Evolutionary conservation across 1,140 invertebrate genomes (phyloP), one percentile per base, ranked within the genome.

Genomic region (Cryptotermes secundus): DNA sequence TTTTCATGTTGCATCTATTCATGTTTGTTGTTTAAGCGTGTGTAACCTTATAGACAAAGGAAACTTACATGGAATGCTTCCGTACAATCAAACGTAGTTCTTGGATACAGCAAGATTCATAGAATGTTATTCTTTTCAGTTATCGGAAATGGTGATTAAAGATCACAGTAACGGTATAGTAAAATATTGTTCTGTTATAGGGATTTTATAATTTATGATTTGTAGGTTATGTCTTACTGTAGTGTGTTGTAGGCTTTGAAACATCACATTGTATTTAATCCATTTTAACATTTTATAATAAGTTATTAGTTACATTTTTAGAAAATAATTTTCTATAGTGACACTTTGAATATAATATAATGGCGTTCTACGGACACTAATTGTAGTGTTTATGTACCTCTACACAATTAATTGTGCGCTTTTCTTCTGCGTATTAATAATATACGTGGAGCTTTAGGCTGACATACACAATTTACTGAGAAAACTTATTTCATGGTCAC

Each of bases 1-100:
- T 80, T 19, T 84, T 84, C 19, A 80, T 84, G 79, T 84, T 80
- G 59, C 10, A 80, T 36, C 38, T 84, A 24, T 84, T 36, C 24
- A 24, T 84, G 83, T 84, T 84, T 34, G 14, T 34, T 80, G 83
- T 84, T 26, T 83, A 31, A n/a, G 9, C 3, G n/a, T n/a, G n/a
- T n/a, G 59, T 72, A 72, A 72, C 19, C 59, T 7, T 72, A 31
- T 72, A 72, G 59, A 72, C n/a, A 72, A 59, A 59, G 36, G 34
- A 84, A 83, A 84, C 38, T 31, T 34, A 72, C 24, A 59, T 84
- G 84, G 84, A 84, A 84, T 84, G 84, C 84, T 84, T 84, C 84
- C 80, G 84, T 84, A 84, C 84, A 84, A 84, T 84, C 84, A 84
- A 84, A 82, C 36, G 84, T 84, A 84, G 84, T 45, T 72, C 83